Evolutionary conservation across 2,113 vertebrate genomes (phyloP).

Genomic region (Cyrtonyx montezumae): DNA sequence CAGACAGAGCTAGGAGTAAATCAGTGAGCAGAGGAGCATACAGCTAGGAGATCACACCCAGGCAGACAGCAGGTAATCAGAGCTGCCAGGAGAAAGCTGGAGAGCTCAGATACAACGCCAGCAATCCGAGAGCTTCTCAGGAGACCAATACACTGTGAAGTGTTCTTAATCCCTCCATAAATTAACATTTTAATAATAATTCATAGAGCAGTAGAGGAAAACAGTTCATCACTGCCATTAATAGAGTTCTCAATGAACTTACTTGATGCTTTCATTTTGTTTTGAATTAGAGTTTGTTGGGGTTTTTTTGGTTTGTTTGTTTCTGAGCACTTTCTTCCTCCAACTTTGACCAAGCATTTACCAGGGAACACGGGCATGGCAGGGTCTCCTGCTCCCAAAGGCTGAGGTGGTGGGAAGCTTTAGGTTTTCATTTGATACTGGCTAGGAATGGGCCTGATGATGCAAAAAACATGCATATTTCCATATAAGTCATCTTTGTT

Average conservation of each 20-base stretch:
- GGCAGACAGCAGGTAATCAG: not conserved
- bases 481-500: not conserved
- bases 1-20: not conserved
- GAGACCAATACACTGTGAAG: not conserved
- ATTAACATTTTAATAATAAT: constrained; percentile 30
- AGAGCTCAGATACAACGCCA: not conserved
- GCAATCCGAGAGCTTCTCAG: not conserved
- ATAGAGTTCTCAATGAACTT: not conserved
- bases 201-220: not conserved
- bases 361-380: not conserved
- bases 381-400: not conserved
- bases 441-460: not conserved
- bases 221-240: not conserved
- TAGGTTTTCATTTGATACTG: not conserved
- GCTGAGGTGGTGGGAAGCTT: not conserved
- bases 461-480: not conserved
- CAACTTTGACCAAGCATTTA: not conserved
- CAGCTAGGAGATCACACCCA: not conserved
- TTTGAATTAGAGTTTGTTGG: not conserved
- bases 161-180: constrained; percentile 27
- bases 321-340: not conserved
- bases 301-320: not conserved
- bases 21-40: not conserved
- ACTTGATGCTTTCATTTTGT: not conserved
- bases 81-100: not conserved